Conservation (phyloP, 2,797 vertebrate genomes). For the Zenarchopterus dispar region DNA sequence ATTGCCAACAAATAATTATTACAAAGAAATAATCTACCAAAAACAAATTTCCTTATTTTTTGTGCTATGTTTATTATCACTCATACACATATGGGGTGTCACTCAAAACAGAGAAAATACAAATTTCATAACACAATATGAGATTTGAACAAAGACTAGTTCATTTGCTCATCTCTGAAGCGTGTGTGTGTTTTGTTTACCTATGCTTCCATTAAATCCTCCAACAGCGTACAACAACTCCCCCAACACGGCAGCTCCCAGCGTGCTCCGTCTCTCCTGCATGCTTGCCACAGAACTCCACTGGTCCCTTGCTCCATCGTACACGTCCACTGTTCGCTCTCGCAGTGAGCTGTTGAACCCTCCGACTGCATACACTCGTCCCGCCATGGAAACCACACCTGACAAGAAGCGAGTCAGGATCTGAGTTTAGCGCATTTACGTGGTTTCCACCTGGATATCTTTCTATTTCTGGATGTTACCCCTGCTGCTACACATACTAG, state of each 20-base stretch:
- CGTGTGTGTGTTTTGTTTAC: conserved; percentile 71
- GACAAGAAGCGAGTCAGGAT: background rate
- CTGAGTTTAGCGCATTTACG: too few relatives aligned
- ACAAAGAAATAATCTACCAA: too few relatives aligned
- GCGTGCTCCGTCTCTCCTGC: conserved; percentile 94
- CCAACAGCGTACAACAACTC: conserved; percentile 94
- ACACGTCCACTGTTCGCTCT: conserved; percentile 93
- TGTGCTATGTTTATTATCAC: too few relatives aligned
- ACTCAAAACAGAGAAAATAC: too few relatives aligned
- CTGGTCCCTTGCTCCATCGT: conserved; percentile 90
- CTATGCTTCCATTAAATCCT: conserved; percentile 96
- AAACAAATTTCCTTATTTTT: too few relatives aligned
- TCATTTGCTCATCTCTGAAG: background rate
- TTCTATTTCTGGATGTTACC: background rate
- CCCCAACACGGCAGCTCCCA: conserved; percentile 91
- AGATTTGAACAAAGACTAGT: too few relatives aligned
- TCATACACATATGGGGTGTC: too few relatives aligned
- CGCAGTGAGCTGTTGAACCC: conserved; percentile 94
- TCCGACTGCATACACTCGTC: conserved; percentile 91
- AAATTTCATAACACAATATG: too few relatives aligned
- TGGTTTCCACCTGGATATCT: background rate
- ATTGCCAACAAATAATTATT: too few relatives aligned
- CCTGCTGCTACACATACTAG: too few relatives aligned
- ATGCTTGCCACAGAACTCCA: conserved; percentile 93
- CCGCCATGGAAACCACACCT: conserved; percentile 94